phyloP scores from a whole-genome alignment of 2,113 vertebrate genomes.

The Thalassoma bifasciatum region DNA sequence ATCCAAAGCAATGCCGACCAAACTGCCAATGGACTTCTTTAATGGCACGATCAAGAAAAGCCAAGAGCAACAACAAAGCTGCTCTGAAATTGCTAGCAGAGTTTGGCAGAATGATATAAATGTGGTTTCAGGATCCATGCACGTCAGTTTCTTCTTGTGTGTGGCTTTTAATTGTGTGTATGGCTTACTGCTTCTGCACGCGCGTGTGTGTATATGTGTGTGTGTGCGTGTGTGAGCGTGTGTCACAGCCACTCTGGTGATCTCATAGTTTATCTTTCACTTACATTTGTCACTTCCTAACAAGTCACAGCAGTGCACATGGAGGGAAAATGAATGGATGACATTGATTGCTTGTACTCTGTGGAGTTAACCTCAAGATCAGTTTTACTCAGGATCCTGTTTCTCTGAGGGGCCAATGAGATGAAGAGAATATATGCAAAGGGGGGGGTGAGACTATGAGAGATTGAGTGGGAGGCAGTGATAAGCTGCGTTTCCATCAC shows the following conservation, averaged over 20 bases:
- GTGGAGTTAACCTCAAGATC: slow-evolving; percentile 44
- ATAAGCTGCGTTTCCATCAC: slow-evolving; percentile 58
- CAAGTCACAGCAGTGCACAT: slow-evolving; percentile 9
- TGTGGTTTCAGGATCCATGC: slow-evolving; percentile 47
- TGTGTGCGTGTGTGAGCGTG: background rate
- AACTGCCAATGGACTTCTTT: slow-evolving; percentile 67
- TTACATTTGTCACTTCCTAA: slow-evolving; percentile 49
- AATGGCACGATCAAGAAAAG: slow-evolving; percentile 77
- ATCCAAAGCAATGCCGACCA: slow-evolving; percentile 58
- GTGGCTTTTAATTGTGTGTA: slow-evolving; percentile 2
- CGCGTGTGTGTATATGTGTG: slow-evolving; percentile 1
- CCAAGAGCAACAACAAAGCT: slow-evolving; percentile 66
- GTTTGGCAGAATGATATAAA: slow-evolving; percentile 64
- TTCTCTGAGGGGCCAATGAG: slow-evolving; percentile 51
- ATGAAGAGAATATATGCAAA: slow-evolving; percentile 33
- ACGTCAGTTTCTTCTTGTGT: slow-evolving; percentile 35
- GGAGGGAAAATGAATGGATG: slow-evolving; percentile 14
- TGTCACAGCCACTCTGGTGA: slow-evolving; percentile 31
- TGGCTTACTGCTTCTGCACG: background rate
- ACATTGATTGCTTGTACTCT: slow-evolving; percentile 46
- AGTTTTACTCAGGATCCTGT: slow-evolving; percentile 32
- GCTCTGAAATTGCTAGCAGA: slow-evolving; percentile 74
- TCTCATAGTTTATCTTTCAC: slow-evolving; percentile 57
- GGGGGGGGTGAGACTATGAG: slow-evolving; percentile 18
- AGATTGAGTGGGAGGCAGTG: slow-evolving; percentile 64